These are phyloP conservation scores for Ctenopoma multispine DNA, from an alignment of 2,797 vertebrate species.

Conservation along the genomic window DNA sequence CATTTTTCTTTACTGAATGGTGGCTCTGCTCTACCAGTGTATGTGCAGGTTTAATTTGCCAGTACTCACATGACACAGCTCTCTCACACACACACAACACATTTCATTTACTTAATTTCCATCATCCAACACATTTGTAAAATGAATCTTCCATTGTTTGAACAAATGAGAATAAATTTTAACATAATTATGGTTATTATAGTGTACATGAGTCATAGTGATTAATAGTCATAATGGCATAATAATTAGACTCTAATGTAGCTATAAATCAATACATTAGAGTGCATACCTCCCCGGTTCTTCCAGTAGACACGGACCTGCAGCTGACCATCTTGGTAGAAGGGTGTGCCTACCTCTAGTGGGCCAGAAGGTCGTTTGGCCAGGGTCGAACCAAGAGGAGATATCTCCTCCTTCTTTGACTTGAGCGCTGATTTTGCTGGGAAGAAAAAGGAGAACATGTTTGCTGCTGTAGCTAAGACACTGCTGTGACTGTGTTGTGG, in stretches of 20 bases:
- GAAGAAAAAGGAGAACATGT: slow-evolving; percentile 59
- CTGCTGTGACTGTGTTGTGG: slow-evolving; percentile 53
- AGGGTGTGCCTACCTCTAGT: slow-evolving; percentile 92
- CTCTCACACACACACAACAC: slow-evolving; percentile 58
- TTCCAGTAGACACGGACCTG: slow-evolving; percentile 98
- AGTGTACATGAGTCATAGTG: slow-evolving; percentile 56
- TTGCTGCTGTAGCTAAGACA: slow-evolving; percentile 68
- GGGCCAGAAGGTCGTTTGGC: slow-evolving; percentile 84
- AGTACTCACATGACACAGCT: slow-evolving; percentile 49
- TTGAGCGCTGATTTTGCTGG: slow-evolving; percentile 76
- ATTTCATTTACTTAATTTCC: slow-evolving; percentile 62
- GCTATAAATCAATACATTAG: slow-evolving; percentile 52
- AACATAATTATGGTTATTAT: slow-evolving; percentile 53
- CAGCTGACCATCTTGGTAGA: slow-evolving; percentile 92
- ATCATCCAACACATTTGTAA: slow-evolving; percentile 52
- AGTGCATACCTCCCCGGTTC: slow-evolving; percentile 88
- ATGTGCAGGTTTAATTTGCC: slow-evolving; percentile 48
- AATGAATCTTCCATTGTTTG: slow-evolving; percentile 51
- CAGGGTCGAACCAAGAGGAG: slow-evolving; percentile 76
- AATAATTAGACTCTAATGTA: slow-evolving; percentile 61
- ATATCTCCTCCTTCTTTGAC: slow-evolving; percentile 82
- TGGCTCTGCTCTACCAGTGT: slow-evolving; percentile 60
- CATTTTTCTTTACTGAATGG: slow-evolving; percentile 80
- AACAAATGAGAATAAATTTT: slow-evolving; percentile 53
- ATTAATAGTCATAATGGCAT: slow-evolving; percentile 60